Conservation (phyloP, 2,113 vertebrate species). For the Corvus hawaiiensis region DNA sequence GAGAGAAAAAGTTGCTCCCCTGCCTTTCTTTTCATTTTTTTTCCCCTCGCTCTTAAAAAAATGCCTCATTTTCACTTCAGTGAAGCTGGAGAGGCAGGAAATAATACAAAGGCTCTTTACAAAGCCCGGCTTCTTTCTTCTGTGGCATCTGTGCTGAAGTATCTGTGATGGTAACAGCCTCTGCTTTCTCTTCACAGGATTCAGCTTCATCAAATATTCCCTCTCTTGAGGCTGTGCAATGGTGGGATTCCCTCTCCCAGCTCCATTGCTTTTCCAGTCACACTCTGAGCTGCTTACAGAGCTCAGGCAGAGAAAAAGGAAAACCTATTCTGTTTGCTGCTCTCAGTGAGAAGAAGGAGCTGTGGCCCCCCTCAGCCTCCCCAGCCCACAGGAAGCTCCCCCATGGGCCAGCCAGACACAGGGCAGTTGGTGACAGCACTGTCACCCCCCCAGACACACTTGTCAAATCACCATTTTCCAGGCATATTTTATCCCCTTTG, state of each 20-base stretch:
- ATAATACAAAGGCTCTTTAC: slow-evolving; percentile 54
- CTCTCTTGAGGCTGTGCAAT: background rate
- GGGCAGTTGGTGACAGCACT: background rate
- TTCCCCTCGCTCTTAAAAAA: background rate
- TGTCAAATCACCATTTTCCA: background rate
- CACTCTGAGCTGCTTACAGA: background rate
- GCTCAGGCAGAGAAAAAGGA: background rate
- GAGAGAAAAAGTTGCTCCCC: background rate
- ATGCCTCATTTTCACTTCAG: slow-evolving; percentile 50
- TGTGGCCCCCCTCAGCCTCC: background rate
- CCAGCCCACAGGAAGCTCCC: accelerated
- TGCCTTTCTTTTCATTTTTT: background rate
- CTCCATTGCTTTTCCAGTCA: slow-evolving; percentile 14
- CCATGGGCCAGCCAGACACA: background rate
- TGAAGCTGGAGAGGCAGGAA: slow-evolving; percentile 38
- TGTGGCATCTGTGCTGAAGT: slow-evolving; percentile 41
- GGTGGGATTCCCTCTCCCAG: slow-evolving; percentile 25
- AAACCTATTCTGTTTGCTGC: background rate
- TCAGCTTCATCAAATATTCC: slow-evolving; percentile 51
- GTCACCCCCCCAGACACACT: too few species aligned
- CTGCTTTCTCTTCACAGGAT: slow-evolving; percentile 33
- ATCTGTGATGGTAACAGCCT: slow-evolving; percentile 27
- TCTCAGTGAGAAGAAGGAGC: background rate
- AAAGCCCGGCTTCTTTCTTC: slow-evolving; percentile 5
- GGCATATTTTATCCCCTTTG: background rate